These are phyloP conservation scores for Myotis lucifugus DNA, from an alignment of 2,113 vertebrate genomes.

Conservation along the genomic window DNA sequence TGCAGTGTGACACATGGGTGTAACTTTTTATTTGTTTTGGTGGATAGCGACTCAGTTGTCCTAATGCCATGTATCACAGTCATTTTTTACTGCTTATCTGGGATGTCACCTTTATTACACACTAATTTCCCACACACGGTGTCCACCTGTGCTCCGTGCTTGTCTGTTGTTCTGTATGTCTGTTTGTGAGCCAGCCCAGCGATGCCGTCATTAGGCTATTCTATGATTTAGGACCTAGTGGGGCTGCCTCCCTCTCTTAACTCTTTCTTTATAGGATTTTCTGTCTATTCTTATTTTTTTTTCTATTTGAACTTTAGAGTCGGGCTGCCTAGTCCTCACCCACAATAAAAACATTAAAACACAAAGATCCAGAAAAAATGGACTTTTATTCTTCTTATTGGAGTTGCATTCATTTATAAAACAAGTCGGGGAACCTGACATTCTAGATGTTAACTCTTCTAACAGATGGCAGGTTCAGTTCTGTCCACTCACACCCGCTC, in stretches of 20 bases:
- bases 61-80: neutral
- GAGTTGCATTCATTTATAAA: neutral
- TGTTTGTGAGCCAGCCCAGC: neutral
- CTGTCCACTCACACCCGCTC: neutral
- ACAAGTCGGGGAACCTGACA: rapidly evolving
- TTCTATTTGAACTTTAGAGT: neutral
- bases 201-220: rapidly evolving
- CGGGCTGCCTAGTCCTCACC: neutral
- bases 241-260: no score
- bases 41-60: neutral
- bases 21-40: neutral
- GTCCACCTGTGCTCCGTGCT: neutral
- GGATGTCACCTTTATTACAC: no score
- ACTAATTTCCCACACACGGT: no score
- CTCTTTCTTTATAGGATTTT: neutral
- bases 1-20: no score
- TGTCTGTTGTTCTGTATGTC: neutral
- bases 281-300: neutral
- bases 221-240: neutral
- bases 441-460: neutral
- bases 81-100: neutral
- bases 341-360: neutral
- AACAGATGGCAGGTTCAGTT: neutral
- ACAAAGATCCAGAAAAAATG: neutral
- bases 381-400: neutral